These are phyloP conservation scores for Heliconius cydno DNA, from an alignment of 2,888 invertebrate genomes.

Conservation along the genomic window DNA sequence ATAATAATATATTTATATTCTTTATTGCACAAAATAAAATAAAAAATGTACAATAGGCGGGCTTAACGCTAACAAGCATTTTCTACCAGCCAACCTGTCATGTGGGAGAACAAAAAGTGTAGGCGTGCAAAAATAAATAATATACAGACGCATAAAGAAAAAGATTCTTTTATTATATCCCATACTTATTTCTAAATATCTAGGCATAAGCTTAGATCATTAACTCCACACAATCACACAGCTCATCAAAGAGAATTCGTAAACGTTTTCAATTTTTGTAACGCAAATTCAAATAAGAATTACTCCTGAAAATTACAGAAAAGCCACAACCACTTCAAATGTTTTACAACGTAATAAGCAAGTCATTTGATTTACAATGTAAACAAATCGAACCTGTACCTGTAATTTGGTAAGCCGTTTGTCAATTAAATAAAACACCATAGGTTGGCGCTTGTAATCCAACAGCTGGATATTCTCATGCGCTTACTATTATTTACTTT, in stretches of 20 bases:
- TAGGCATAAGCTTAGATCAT: neutral
- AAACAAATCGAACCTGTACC: slow-evolving; percentile 11
- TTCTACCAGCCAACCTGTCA: no score
- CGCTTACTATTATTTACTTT: neutral
- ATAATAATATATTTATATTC: no score
- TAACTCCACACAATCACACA: neutral
- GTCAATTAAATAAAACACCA: slow-evolving; percentile 16
- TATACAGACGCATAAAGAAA: no score
- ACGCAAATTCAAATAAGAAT: neutral
- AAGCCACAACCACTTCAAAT: neutral
- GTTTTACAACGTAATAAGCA: neutral
- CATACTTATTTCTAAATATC: neutral
- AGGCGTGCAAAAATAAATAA: no score
- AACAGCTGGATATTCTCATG: slow-evolving; percentile 12
- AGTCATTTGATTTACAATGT: slow-evolving; percentile 12
- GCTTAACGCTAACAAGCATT: no score
- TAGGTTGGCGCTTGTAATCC: neutral
- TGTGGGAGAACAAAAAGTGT: no score
- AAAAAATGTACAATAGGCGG: no score
- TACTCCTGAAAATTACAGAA: neutral
- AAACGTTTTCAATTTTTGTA: neutral
- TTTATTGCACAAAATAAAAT: no score
- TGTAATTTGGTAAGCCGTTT: slow-evolving; percentile 4
- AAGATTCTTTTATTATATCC: no score
- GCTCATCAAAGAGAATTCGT: neutral